Percentiles rank a stretch among this genome's conserved stretches.
Evolutionary conservation across 30 jellyfish, hydroid and myxozoan species (phyloP).

Genomic region (Cassiopea xamachana): DNA sequence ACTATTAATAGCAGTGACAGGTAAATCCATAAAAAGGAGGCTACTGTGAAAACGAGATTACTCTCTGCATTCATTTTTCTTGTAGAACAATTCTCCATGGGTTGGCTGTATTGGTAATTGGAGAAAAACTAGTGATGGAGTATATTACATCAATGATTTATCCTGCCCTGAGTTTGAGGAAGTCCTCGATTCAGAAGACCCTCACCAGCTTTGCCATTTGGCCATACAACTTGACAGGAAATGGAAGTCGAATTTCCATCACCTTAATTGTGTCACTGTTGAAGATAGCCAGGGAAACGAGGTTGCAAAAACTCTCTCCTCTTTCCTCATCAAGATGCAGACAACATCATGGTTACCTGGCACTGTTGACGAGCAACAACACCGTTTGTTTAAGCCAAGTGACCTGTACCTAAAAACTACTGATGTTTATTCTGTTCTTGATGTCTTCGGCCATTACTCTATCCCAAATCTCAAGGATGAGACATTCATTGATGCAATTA

Average conservation of each 20-base stretch:
- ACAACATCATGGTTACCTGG: slow-evolving; percentile 56
- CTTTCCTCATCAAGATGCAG: slow-evolving; percentile 40
- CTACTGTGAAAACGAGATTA: not conserved
- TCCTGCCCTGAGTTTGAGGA: slow-evolving; percentile 70
- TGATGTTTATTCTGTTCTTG: slow-evolving; percentile 27
- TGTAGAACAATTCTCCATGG: slow-evolving; percentile 47
- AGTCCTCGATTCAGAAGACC: slow-evolving; percentile 46
- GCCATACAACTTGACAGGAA: slow-evolving; percentile 50
- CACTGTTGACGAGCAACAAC: not conserved
- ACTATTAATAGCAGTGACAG: too few species aligned
- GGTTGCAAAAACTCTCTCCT: slow-evolving; percentile 40
- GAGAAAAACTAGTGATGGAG: slow-evolving; percentile 62
- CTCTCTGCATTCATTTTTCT: not conserved
- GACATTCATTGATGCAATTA: slow-evolving; percentile 43
- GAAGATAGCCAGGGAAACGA: slow-evolving; percentile 47
- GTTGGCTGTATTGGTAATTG: slow-evolving; percentile 34
- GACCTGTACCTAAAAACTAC: slow-evolving; percentile 38
- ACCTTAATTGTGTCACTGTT: slow-evolving; percentile 44
- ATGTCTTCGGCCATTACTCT: slow-evolving; percentile 41
- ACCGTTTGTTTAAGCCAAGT: slow-evolving; percentile 30
- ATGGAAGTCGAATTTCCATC: slow-evolving; percentile 58
- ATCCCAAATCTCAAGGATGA: slow-evolving; percentile 8
- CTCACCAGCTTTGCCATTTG: slow-evolving; percentile 32
- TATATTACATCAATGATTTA: slow-evolving; percentile 68
- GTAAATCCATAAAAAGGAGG: not conserved